phyloP scores from a whole-genome alignment of 2,888 invertebrate genomes.

The Amitus sp. region DNA sequence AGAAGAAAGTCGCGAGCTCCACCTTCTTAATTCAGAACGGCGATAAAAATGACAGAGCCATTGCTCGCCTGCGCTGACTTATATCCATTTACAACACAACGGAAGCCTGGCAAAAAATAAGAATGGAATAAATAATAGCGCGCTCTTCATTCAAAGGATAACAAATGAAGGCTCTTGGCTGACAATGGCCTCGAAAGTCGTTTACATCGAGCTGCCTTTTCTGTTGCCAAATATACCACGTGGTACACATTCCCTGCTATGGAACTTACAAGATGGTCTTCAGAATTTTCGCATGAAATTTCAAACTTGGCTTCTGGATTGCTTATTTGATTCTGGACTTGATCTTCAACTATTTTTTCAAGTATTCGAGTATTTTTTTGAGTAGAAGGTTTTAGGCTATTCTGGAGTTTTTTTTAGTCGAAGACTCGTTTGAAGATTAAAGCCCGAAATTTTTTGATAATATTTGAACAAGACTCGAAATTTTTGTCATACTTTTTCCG shows the following conservation, averaged over 20 bases:
- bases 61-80: conserved; percentile 62
- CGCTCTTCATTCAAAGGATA: conserved; percentile 64
- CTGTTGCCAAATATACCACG: conserved; percentile 36
- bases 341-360: too few relatives aligned
- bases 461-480: too few relatives aligned
- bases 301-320: too few relatives aligned
- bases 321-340: too few relatives aligned
- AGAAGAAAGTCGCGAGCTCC: conserved; percentile 48
- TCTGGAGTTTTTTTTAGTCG: too few relatives aligned
- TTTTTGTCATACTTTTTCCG: too few relatives aligned
- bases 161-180: conserved; percentile 60
- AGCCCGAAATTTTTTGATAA: too few relatives aligned
- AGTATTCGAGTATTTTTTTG: too few relatives aligned
- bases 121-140: conserved; percentile 65
- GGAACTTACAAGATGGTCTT: conserved; percentile 35
- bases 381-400: too few relatives aligned
- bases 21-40: conserved; percentile 64
- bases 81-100: conserved; percentile 62
- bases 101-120: conserved; percentile 62
- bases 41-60: conserved; percentile 66
- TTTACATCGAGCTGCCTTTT: conserved; percentile 54
- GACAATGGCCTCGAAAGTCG: conserved; percentile 59
- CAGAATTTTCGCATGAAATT: too few relatives aligned
- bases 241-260: conserved; percentile 28
- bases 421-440: too few relatives aligned